phyloP scores from a whole-genome alignment of 2,113 vertebrate genomes.

The Vireo altiloquus region DNA sequence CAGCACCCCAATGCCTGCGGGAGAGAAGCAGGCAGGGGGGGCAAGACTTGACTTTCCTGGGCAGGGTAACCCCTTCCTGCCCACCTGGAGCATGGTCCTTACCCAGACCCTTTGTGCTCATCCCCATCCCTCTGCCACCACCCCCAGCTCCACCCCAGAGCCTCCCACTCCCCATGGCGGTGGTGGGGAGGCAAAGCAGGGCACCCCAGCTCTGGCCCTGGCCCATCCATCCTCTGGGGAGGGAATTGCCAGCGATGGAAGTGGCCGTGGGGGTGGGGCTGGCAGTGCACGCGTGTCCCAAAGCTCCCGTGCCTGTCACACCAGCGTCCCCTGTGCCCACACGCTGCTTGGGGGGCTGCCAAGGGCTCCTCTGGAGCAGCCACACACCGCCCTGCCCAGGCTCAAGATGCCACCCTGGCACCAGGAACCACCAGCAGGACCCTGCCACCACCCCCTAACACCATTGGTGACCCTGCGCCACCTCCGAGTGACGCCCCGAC shows the following conservation, averaged over 20 bases:
- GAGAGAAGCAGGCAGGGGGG: neutral
- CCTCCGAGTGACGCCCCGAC: neutral
- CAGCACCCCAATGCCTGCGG: rapidly evolving
- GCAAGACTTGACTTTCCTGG: neutral
- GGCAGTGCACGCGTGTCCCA: rapidly evolving
- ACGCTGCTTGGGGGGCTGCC: neutral
- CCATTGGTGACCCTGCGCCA: neutral
- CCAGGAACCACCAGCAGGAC: rapidly evolving
- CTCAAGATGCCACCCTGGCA: neutral
- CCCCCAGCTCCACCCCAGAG: rapidly evolving
- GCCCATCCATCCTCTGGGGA: neutral
- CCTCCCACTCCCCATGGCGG: neutral
- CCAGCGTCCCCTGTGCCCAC: neutral
- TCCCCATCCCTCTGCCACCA: neutral
- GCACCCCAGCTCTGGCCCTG: rapidly evolving
- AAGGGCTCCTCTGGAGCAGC: neutral
- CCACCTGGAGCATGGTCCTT: neutral
- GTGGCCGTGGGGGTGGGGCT: rapidly evolving
- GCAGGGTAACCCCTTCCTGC: neutral
- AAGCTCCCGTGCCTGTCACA: neutral
- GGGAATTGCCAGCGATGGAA: neutral
- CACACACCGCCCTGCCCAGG: rapidly evolving
- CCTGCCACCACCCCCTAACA: neutral
- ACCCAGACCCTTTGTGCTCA: neutral
- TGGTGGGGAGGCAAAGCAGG: neutral